Conservation (phyloP, 2,797 vertebrate genomes). For the Poecilia velifera region DNA sequence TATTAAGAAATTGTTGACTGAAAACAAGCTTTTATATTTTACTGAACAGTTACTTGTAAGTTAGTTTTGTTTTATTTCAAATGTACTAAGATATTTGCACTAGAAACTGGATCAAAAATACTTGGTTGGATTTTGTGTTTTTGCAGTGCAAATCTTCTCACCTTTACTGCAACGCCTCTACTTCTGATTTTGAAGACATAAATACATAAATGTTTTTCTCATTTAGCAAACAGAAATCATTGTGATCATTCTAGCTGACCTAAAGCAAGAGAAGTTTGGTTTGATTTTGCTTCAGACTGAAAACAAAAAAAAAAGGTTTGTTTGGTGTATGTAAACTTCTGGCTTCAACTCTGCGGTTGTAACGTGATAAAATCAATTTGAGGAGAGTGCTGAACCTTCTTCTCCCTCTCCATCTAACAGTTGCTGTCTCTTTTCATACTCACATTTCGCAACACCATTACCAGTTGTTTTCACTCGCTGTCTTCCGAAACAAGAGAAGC, state of each 20-base stretch:
- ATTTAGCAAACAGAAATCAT: background rate
- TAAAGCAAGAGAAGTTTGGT: background rate
- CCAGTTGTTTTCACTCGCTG: constrained; percentile 52
- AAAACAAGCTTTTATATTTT: too few relatives aligned
- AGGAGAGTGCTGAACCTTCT: background rate
- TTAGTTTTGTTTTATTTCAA: too few relatives aligned
- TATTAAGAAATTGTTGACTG: too few relatives aligned
- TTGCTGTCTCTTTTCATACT: constrained; percentile 18
- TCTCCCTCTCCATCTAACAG: background rate
- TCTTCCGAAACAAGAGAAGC: constrained; percentile 32
- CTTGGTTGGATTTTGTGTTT: too few relatives aligned
- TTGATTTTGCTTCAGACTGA: background rate
- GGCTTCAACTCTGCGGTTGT: background rate
- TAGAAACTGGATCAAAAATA: too few relatives aligned
- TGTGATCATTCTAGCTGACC: background rate
- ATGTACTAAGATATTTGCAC: too few relatives aligned
- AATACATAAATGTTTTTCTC: background rate
- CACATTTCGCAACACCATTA: constrained; percentile 24
- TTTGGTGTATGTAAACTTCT: background rate
- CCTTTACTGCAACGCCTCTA: background rate
- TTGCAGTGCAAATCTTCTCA: background rate
- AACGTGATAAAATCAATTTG: background rate
- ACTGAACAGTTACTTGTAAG: too few relatives aligned
- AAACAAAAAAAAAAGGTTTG: background rate
- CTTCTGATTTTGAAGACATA: background rate